phyloP scores from a whole-genome alignment of 2,113 vertebrate genomes.

The Hylia prasina region DNA sequence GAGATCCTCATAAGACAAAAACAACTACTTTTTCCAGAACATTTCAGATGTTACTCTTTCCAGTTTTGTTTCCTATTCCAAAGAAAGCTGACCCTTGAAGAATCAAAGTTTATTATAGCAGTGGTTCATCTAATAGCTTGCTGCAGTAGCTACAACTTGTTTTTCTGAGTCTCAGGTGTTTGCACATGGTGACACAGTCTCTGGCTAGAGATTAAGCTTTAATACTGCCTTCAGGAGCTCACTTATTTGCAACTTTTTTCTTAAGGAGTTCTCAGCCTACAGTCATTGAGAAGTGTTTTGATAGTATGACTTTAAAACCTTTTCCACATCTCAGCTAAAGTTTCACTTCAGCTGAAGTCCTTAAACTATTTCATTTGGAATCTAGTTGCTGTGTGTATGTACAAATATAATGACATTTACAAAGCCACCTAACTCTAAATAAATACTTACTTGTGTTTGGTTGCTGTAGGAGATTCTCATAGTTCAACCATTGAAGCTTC shows the following conservation, averaged over 20 bases:
- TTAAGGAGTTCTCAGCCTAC: background rate
- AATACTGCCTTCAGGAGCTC: background rate
- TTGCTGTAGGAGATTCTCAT: conserved; percentile 85
- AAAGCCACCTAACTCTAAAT: background rate
- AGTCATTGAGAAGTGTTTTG: background rate
- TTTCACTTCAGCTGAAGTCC: background rate
- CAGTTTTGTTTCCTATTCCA: background rate
- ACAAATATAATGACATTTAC: background rate
- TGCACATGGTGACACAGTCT: background rate
- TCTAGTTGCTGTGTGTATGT: background rate
- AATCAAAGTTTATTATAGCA: background rate
- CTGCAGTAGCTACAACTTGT: background rate
- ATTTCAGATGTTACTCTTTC: background rate
- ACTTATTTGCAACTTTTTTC: background rate
- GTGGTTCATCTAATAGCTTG: background rate
- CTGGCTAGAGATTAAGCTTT: background rate
- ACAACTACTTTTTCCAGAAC: background rate
- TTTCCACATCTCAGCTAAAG: background rate
- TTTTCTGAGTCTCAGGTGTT: background rate
- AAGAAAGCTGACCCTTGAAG: background rate
- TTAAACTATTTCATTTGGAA: background rate
- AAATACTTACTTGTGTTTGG: background rate
- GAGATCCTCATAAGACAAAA: background rate
- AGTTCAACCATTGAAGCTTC: conserved; percentile 77
- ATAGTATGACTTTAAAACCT: background rate